Base-by-base conservation (phyloP, 2,888 invertebrate species). In the Zaprionus bogoriensis region DNA sequence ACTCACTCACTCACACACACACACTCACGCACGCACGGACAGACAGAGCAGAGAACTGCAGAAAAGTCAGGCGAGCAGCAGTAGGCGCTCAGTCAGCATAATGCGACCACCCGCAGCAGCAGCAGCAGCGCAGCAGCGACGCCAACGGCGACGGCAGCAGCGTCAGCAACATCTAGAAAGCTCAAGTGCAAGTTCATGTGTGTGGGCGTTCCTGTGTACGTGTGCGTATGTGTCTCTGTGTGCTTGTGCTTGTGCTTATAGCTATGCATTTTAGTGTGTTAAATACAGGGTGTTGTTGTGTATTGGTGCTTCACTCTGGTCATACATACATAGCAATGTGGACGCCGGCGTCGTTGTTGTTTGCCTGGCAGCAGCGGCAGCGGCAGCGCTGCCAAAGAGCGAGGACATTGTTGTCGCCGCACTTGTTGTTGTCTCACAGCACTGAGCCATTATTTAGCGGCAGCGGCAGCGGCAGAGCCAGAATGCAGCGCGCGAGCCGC, bases 291-390 rank as follows among this genome's bases (percentile, higher is more conserved):
- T 69, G 65, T 58, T 57, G 4, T 44, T 50, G n/a, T 50, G 38
- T 45, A 14, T 22, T 3, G 19, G 47, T 47, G 6, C 12, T 9
- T 19, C 41, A 53, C 53, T 30, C 53, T 61, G 54, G 44, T n/a
- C n/a, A n/a, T 71, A 72, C 71, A 53, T 72, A 72, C 71, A 64
- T 68, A 67, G 59, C 52, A 64, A 30, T 53, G 55, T 59, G 38
- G 71, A 23, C 42, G 42, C 23, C 42, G 53, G 23, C 50, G 54
- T 28, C 45, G 60, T 27, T 48, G 51, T 32, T 23, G 65, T 22
- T 51, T 69, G 69, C 14, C 52, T 59, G 19, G 25, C 39, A 27
- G 50, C 1, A 17, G 2, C 22, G 5, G 28, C 30, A 30, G 23
- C 36, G 14, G 17, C 46, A 38, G 45, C 36, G 52, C 46, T 62